phyloP scores from a whole-genome alignment of 2,888 invertebrate species.

The Philaethria dido region DNA sequence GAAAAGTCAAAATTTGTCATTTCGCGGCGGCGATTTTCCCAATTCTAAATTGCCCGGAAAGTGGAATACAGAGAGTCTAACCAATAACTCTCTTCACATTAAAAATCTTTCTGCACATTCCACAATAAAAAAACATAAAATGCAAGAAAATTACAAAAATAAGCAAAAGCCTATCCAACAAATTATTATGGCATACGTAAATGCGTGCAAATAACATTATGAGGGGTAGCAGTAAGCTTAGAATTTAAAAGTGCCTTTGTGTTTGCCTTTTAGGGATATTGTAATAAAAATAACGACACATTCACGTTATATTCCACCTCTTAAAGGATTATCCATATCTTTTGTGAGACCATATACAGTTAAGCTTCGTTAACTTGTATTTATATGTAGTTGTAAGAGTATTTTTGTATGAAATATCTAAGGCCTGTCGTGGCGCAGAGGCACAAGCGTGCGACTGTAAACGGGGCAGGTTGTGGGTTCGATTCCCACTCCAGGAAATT shows the following conservation, averaged over 20 bases:
- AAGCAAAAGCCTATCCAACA: background rate
- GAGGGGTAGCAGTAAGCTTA: constrained; percentile 17
- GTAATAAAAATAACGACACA: constrained; percentile 43
- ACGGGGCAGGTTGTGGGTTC: no score
- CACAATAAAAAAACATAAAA: background rate
- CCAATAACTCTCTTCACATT: background rate
- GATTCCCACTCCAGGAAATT: no score
- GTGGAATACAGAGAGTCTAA: no score
- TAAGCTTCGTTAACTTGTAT: constrained; percentile 20
- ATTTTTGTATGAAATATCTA: no score
- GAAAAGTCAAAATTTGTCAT: no score
- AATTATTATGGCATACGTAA: constrained; percentile 13
- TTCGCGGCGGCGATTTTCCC: no score
- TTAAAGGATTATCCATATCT: constrained; percentile 27
- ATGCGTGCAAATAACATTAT: constrained; percentile 24
- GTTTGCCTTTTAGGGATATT: constrained; percentile 44
- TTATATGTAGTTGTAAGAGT: constrained; percentile 11
- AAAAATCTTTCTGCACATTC: background rate
- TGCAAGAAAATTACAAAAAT: constrained; percentile 1
- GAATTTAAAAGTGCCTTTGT: constrained; percentile 42
- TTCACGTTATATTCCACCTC: constrained; percentile 23
- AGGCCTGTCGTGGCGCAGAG: no score
- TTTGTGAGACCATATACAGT: constrained; percentile 17
- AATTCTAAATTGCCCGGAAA: no score
- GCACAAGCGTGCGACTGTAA: no score